These are phyloP conservation scores for Caenorhabditis angaria DNA, from an alignment of 2,888 invertebrate species.

Conservation along the genomic window DNA sequence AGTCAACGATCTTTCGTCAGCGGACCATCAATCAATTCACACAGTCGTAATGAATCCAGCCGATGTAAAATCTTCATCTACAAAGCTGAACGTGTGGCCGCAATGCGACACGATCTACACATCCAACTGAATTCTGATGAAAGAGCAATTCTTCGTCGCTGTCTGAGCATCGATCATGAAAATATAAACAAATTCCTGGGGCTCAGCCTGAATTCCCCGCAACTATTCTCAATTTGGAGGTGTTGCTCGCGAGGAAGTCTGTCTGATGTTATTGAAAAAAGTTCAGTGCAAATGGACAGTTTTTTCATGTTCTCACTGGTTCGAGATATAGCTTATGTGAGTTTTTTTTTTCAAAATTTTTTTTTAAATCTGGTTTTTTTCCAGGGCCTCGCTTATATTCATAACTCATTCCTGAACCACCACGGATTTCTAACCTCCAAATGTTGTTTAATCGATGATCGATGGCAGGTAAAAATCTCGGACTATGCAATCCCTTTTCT, in stretches of 20 bases:
- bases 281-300: constrained; percentile 54
- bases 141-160: constrained; percentile 32
- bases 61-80: constrained; percentile 31
- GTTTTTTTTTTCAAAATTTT: neutral
- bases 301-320: constrained; percentile 61
- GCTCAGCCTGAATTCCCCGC: constrained; percentile 60
- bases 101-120: constrained; percentile 34
- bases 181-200: constrained; percentile 65
- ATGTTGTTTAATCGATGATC: constrained; percentile 53
- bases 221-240: constrained; percentile 61
- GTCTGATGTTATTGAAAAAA: constrained; percentile 54
- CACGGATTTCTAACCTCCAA: constrained; percentile 43
- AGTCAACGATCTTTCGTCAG: constrained; percentile 49
- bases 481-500: constrained; percentile 24
- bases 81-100: constrained; percentile 39
- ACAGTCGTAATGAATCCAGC: constrained; percentile 32
- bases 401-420: constrained; percentile 20
- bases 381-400: constrained; percentile 29
- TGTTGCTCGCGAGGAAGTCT: constrained; percentile 61
- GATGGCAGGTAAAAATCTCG: constrained; percentile 59
- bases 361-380: neutral
- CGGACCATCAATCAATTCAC: constrained; percentile 43
- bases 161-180: constrained; percentile 53
- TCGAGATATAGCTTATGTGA: constrained; percentile 51
- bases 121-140: constrained; percentile 23